A percentile compares a stretch with the other conserved stretches of the same genome.
phyloP scores from a whole-genome alignment of 2,113 vertebrate species.

The Phalacrocorax carbo region DNA sequence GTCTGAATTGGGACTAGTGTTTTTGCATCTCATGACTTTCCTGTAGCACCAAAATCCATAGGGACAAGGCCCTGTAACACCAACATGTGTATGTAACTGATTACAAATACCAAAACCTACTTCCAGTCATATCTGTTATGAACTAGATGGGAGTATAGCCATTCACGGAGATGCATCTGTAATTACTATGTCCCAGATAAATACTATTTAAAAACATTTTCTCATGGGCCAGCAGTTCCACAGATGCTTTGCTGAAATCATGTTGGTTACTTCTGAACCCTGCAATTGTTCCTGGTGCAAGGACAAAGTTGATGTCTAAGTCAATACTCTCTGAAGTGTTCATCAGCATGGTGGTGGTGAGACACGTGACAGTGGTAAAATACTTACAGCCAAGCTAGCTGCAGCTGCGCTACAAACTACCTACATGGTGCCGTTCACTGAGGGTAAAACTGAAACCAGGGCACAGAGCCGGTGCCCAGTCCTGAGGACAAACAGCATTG shows the following conservation, averaged over 20 bases:
- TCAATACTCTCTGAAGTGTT: not conserved
- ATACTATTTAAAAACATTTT: not conserved
- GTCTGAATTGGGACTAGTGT: not conserved
- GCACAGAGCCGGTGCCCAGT: not conserved
- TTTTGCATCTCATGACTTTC: accelerated
- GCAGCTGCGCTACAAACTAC: not conserved
- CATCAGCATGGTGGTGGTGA: not conserved
- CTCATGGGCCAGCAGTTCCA: not conserved
- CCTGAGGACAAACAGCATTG: too few relatives aligned
- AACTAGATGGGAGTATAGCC: not conserved
- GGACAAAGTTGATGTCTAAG: not conserved
- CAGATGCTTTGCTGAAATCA: not conserved
- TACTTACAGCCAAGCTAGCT: not conserved
- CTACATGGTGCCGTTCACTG: accelerated
- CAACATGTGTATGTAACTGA: not conserved
- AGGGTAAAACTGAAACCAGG: not conserved
- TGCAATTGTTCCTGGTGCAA: not conserved
- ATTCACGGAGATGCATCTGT: not conserved
- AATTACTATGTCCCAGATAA: not conserved
- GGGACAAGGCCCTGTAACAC: not conserved
- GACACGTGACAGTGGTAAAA: not conserved
- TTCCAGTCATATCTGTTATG: too few relatives aligned
- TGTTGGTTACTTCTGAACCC: not conserved
- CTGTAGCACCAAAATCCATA: not conserved
- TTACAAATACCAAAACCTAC: not conserved